A percentile compares a stretch with the other conserved stretches of the same genome.
Evolutionary conservation across 2,113 vertebrate species (phyloP).

Genomic region (Rhynchopsitta pachyrhyncha): DNA sequence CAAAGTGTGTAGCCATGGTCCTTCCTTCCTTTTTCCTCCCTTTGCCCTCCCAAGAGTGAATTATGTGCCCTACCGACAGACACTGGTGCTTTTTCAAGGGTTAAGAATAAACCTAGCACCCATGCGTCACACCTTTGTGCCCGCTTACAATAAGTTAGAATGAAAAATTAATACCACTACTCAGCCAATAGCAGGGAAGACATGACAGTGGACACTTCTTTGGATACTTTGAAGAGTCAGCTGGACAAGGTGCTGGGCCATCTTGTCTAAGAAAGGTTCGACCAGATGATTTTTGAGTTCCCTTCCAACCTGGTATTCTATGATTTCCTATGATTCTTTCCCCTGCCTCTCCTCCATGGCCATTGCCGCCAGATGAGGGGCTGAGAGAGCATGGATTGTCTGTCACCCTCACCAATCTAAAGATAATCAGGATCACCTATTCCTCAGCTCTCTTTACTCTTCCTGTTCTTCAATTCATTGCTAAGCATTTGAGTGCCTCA

Average conservation of each 20-base stretch:
- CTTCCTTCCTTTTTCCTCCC: neutral
- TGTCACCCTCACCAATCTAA: neutral
- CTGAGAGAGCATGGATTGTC: neutral
- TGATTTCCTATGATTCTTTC: neutral
- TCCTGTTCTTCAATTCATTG: neutral
- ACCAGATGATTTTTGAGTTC: neutral
- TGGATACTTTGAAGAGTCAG: neutral
- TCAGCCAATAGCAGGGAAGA: neutral
- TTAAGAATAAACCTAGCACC: neutral
- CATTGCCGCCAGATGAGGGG: neutral
- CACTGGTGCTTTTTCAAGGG: neutral
- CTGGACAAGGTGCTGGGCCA: neutral
- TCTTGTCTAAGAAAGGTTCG: neutral
- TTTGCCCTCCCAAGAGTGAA: neutral
- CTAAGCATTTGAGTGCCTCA: neutral
- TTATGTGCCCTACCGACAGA: neutral
- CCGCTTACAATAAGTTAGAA: neutral
- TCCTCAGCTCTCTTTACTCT: neutral
- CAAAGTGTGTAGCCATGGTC: neutral
- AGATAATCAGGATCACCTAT: neutral
- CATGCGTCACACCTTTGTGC: neutral
- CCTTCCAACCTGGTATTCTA: neutral
- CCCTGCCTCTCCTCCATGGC: neutral
- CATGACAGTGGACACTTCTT: neutral
- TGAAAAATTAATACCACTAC: neutral